Conservation (phyloP, 2,113 vertebrate species). For the Colaptes auratus region DNA sequence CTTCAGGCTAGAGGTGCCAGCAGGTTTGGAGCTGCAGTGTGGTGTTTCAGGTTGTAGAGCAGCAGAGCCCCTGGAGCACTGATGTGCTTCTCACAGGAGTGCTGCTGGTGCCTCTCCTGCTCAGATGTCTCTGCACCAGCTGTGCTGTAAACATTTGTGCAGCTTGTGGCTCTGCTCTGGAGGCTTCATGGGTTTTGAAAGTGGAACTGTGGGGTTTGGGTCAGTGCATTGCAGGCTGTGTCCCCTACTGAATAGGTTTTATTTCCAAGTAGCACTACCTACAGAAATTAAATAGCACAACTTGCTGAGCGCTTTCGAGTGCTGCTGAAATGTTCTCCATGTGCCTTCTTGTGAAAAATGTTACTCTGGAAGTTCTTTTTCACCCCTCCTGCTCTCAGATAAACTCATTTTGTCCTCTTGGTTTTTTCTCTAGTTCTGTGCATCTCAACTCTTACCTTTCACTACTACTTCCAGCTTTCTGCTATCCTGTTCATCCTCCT, state of each 20-base stretch:
- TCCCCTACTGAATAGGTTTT: not conserved
- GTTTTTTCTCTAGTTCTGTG: conserved; percentile 4
- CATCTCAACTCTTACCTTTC: conserved; percentile 31
- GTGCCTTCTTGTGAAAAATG: not conserved
- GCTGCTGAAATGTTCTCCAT: not conserved
- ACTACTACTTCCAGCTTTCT: conserved; percentile 57
- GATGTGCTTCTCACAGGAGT: not conserved
- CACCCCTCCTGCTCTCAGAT: not conserved
- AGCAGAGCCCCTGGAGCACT: not conserved
- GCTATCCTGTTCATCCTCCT: conserved; percentile 41
- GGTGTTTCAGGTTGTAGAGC: not conserved
- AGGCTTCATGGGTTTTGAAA: not conserved
- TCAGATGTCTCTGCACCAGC: not conserved
- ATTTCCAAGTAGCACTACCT: not conserved
- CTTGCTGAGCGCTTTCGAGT: not conserved
- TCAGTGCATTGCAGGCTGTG: not conserved
- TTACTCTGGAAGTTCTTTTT: not conserved
- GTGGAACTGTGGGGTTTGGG: not conserved
- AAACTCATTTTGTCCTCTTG: conserved; percentile 1
- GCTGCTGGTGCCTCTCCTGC: not conserved
- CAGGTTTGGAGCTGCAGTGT: not conserved
- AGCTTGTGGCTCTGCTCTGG: not conserved
- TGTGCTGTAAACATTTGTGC: not conserved
- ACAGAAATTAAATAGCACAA: not conserved
- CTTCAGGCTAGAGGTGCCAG: not conserved